Evolutionary conservation across 2,113 vertebrate genomes (phyloP).

Genomic region (Scolopax mira): DNA sequence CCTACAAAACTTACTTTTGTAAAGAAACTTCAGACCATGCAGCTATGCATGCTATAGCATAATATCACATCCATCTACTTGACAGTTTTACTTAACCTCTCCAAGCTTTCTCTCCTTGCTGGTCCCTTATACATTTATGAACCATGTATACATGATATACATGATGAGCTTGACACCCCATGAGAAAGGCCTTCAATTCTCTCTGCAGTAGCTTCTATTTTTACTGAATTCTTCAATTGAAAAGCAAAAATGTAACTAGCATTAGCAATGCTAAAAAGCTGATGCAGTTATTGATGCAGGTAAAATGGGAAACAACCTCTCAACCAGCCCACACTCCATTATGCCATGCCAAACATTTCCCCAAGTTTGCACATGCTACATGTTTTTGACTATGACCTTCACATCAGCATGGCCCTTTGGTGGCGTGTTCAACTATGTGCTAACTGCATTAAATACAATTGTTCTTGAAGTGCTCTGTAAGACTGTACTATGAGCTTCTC

Average conservation of each 20-base stretch:
- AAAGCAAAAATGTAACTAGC: neutral
- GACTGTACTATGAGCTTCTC: neutral
- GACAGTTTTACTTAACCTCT: neutral
- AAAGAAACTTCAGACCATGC: neutral
- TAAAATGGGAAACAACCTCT: neutral
- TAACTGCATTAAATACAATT: neutral
- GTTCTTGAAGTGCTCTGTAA: neutral
- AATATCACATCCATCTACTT: neutral
- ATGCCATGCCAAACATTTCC: neutral
- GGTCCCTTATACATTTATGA: neutral
- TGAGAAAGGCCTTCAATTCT: neutral
- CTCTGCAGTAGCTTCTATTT: neutral
- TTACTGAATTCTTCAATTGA: neutral
- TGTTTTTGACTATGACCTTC: neutral
- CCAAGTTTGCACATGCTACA: neutral
- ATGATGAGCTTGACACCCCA: neutral
- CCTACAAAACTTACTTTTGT: neutral
- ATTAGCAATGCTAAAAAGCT: neutral
- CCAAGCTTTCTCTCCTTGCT: neutral
- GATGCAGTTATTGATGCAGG: neutral
- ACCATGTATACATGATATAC: too few species aligned
- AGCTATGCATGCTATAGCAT: neutral
- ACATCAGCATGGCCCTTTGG: neutral
- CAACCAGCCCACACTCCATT: neutral
- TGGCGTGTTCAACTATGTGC: neutral